Conservation (phyloP, 2,113 vertebrate genomes). For the Eira barbara region DNA sequence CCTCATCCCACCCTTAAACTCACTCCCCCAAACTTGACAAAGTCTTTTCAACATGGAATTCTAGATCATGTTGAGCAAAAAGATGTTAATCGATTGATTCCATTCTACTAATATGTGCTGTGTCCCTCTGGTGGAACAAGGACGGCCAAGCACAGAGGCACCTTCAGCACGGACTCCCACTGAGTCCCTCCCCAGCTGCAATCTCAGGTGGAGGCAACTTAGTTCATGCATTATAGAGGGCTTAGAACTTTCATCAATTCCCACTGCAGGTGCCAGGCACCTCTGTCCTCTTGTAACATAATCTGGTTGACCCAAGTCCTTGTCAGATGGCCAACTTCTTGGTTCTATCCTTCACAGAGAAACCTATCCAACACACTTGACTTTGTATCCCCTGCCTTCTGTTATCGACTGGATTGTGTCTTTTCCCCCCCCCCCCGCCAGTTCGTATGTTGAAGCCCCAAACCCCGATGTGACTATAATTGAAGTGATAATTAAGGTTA, state of each 20-base stretch:
- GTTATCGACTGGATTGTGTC: no score
- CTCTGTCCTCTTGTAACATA: not conserved
- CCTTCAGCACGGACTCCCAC: not conserved
- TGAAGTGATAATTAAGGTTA: not conserved
- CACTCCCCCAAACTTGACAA: no score
- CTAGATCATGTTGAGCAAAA: not conserved
- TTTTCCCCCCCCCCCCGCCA: not conserved
- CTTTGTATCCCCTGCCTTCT: not conserved
- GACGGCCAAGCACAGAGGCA: not conserved
- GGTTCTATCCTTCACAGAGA: not conserved
- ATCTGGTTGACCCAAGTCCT: not conserved
- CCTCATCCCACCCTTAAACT: not conserved
- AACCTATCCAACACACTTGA: fast-evolving
- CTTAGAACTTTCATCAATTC: not conserved
- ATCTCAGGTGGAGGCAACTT: fast-evolving
- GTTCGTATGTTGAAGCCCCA: no score
- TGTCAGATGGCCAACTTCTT: not conserved
- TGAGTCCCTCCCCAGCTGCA: fast-evolving
- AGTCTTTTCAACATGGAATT: not conserved
- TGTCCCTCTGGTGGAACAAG: no score
- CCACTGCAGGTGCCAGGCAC: fast-evolving
- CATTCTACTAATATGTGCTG: fast-evolving
- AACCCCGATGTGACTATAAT: fast-evolving
- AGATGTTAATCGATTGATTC: not conserved
- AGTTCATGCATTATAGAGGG: fast-evolving